Base-by-base conservation (phyloP, 2,888 invertebrate species). In the Eristalinus sepulchralis region DNA sequence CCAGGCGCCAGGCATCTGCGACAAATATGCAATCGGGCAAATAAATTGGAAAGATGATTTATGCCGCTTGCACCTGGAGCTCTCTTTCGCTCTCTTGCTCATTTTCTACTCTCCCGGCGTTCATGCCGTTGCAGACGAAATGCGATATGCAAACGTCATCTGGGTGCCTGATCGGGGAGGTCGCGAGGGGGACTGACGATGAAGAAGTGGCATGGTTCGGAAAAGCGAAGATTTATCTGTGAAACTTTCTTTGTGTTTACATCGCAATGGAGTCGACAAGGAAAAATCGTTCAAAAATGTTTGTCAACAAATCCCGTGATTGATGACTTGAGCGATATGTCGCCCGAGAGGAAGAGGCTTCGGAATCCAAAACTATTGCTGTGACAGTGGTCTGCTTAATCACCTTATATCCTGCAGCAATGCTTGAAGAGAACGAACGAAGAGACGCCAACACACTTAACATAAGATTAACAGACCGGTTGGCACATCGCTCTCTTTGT, bases 301-400 rank as follows among this genome's bases (percentile, higher is more conserved):
- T 84, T 84, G 84, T 84, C 84, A 81, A 84, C 81, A 81, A 76
- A 84, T 62, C 71, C 39, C 39, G 71, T 84, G 84, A 84, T 84
- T 84, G 84, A 84, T 84, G 84, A 81, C 47, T 55, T 36, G 10
- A 63, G 81, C 22, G 81, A 80, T 67, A 84, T 84, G 80, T 84
- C 80, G 64, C 57, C 10, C 59, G 39, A 8, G 39, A 34, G 66
- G 31, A 39, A 34, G 55, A 57, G 9, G 22, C 4, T 55, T 70
- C 20, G 20, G 27, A 27, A 27, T 53, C 67, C 33, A 20, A 67
- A 31, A 67, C n/a, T 22, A 63, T 63, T 39, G 36, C 22, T 13
- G 22, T 24, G 39, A 47, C 17, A 47, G n/a, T 47, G 1, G 8
- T 47, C 8, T 47, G 47, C 6, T 17, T 47, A 39, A 39, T 39